These are phyloP conservation scores for Rhineura floridana DNA, from an alignment of 2,113 vertebrate species.

Conservation along the genomic window DNA sequence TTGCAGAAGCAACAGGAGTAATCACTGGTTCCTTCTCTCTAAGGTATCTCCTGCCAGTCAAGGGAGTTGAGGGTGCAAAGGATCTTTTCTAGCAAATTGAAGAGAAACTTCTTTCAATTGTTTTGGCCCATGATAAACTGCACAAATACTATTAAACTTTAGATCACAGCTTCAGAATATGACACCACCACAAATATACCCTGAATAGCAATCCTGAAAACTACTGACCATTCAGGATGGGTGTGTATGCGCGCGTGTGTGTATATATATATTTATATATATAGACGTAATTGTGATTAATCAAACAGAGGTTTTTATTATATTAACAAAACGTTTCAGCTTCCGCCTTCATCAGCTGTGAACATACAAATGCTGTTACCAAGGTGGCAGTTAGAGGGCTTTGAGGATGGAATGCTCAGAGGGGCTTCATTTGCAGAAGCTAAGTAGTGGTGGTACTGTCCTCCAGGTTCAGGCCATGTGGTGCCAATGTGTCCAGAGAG, in stretches of 20 bases:
- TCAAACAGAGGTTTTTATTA: too few relatives aligned
- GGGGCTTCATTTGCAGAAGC: too few relatives aligned
- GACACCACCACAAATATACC: not conserved
- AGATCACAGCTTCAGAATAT: not conserved
- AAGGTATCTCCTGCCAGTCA: constrained; percentile 93
- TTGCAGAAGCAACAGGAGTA: constrained; percentile 94
- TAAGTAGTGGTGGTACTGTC: too few relatives aligned
- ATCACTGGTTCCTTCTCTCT: constrained; percentile 89
- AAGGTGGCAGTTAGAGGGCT: too few relatives aligned
- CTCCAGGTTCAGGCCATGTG: too few relatives aligned
- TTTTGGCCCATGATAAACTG: not conserved
- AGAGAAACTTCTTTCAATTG: constrained; percentile 14
- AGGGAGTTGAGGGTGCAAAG: constrained; percentile 93
- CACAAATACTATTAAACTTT: not conserved
- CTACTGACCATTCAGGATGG: not conserved
- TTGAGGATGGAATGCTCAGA: too few relatives aligned
- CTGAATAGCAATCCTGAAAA: not conserved
- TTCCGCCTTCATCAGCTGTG: too few relatives aligned
- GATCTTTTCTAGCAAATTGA: constrained; percentile 77
- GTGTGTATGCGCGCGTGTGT: not conserved
- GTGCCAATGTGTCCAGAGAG: too few relatives aligned
- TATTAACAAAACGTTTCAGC: too few relatives aligned
- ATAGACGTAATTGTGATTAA: too few relatives aligned
- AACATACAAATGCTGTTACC: too few relatives aligned
- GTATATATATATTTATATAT: too few relatives aligned